Evolutionary conservation across 2,888 invertebrate genomes (phyloP).

Genomic region (Thysanoteuthis rhombus): DNA sequence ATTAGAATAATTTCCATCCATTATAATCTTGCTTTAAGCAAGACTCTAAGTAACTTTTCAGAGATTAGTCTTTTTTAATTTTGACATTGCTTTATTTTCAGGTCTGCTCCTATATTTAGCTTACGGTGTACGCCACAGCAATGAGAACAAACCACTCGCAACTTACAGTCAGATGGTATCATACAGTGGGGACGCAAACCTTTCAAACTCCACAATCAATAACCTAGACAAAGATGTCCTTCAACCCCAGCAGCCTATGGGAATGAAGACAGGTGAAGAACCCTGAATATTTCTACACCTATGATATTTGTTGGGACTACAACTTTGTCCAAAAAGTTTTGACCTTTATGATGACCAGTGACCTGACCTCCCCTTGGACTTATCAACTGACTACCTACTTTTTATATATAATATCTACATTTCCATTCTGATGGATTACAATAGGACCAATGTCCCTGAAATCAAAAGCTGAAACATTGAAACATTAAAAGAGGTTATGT

Average conservation of each 20-base stretch:
- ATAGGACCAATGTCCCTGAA: background rate
- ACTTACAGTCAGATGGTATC: conserved; percentile 57
- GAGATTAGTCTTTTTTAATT: background rate
- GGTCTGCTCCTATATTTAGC: conserved; percentile 63
- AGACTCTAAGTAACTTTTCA: no score
- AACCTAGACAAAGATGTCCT: conserved; percentile 33
- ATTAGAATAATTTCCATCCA: background rate
- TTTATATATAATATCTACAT: background rate
- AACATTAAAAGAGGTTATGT: background rate
- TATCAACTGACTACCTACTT: background rate
- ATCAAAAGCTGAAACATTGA: background rate
- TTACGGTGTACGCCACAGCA: conserved; percentile 64
- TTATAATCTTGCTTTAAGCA: background rate
- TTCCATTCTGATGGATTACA: background rate
- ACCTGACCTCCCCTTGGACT: background rate
- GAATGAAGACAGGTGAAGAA: conserved; percentile 15
- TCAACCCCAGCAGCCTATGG: conserved; percentile 16
- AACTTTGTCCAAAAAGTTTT: background rate
- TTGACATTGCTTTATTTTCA: conserved; percentile 37
- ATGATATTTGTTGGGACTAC: background rate
- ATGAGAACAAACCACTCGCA: conserved; percentile 46
- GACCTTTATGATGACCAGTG: background rate
- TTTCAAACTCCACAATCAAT: conserved; percentile 16
- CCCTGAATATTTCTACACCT: background rate
- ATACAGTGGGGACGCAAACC: conserved; percentile 49